Conservation (phyloP, 2,888 invertebrate genomes). For the Cheilosia soror region DNA sequence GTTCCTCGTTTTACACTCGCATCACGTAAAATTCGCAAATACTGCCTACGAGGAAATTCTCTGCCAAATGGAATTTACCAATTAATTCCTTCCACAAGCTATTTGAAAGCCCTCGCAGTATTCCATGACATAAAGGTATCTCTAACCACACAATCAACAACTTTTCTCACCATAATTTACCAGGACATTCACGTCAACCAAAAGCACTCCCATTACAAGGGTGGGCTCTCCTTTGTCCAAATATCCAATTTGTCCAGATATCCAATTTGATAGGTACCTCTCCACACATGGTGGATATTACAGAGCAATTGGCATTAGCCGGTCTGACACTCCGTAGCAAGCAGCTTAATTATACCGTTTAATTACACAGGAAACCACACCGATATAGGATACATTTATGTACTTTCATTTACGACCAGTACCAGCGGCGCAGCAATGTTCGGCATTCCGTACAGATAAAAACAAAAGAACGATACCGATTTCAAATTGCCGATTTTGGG, state of each 20-base stretch:
- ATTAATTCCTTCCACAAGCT: constrained; percentile 49
- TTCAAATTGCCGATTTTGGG: constrained; percentile 58
- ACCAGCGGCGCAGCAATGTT: neutral
- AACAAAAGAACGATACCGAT: constrained; percentile 17
- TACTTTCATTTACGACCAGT: neutral
- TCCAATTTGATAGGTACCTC: constrained; percentile 53
- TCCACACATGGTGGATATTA: constrained; percentile 44
- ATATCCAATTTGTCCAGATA: constrained; percentile 54
- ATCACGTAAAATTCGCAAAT: constrained; percentile 30
- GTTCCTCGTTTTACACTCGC: constrained; percentile 2
- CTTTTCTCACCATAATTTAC: constrained; percentile 71
- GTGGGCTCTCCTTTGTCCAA: constrained; percentile 18
- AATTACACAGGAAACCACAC: constrained; percentile 72
- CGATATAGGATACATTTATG: constrained; percentile 21
- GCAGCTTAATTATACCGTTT: constrained; percentile 74
- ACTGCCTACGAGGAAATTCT: neutral
- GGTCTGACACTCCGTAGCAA: constrained; percentile 62
- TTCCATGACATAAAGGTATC: constrained; percentile 33
- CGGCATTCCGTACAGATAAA: neutral
- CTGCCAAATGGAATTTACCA: constrained; percentile 59
- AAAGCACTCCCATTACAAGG: constrained; percentile 56
- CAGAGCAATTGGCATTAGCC: constrained; percentile 72
- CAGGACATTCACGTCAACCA: constrained; percentile 55
- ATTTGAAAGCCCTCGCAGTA: constrained; percentile 11
- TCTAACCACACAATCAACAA: constrained; percentile 68